Base-by-base conservation (phyloP, 37 sponge, comb jelly and placozoan genomes). In the Geodia barretti region DNA sequence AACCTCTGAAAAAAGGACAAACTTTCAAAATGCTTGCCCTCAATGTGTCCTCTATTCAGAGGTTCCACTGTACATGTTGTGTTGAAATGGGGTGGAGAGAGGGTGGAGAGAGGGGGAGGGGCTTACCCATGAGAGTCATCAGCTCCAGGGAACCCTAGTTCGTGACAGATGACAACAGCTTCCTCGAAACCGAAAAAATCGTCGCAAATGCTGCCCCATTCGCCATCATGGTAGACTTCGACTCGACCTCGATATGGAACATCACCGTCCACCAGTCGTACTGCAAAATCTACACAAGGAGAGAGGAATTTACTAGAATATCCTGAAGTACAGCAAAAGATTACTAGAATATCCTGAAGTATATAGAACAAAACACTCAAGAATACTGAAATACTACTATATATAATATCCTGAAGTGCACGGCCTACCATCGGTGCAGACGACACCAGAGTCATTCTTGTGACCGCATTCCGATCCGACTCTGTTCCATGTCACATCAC, bases 151-250 rank as follows among this genome's bases (percentile, higher is more conserved):
- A 63, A 81, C 19, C 83, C 83, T 24, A 88, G 84, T 72, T 88
- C 83, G 9, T 61, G 54, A 42, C 89, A 88, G n/a, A 88, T 83
- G 2, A 88, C 89, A 3, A 41, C 35, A 1, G 89, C 89, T 28
- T 88, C 83, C 24, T 41, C 63, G 25, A 63, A n/a, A 79, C 89
- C 82, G 60, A 0, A 14, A 34, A 21, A 28, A 38, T 82, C 89
- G 34, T 83, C 89, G 77, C 89, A 88, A 26, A 88, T 69, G 3
- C 78, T 88, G 58, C 89, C 89, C 89, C 89, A 88, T 32, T n/a
- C 26, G 39, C 61, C 54, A 64, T 78, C 83, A 67, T 83, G 89
- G 61, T 62, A 88, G 54, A 88, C 77, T 64, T 88, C 89, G 23
- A 88, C 89, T 30, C 89, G 89, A 2, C 89, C 89, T 23, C 72